These are phyloP conservation scores for Lithophane leautieri DNA, from an alignment of 2,888 invertebrate species.

Conservation along the genomic window DNA sequence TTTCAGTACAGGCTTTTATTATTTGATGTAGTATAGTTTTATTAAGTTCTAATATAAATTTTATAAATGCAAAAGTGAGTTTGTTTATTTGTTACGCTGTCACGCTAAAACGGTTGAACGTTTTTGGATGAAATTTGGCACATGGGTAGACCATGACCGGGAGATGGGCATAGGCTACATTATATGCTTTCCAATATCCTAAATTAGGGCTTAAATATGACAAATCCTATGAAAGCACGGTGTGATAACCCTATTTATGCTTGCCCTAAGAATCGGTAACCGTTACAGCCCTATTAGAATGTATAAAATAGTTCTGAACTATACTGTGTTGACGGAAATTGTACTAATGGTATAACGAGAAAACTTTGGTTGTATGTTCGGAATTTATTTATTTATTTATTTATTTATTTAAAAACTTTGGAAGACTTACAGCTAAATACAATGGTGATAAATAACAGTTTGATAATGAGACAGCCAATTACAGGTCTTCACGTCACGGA, in stretches of 20 bases:
- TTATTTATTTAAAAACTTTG: too few species aligned
- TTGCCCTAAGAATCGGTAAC: conserved; percentile 43
- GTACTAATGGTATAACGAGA: conserved; percentile 52
- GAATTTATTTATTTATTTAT: too few species aligned
- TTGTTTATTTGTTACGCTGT: too few species aligned
- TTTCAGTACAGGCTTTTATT: neutral
- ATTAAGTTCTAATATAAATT: neutral
- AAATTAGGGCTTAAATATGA: conserved; percentile 37
- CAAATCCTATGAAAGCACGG: conserved; percentile 31
- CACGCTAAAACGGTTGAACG: too few species aligned
- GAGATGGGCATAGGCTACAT: too few species aligned
- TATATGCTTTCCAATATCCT: neutral
- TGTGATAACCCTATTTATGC: conserved; percentile 32
- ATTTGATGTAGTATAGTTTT: neutral
- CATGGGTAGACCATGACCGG: too few species aligned
- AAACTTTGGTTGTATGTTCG: conserved; percentile 47
- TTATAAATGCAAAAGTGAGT: too few species aligned
- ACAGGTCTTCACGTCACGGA: too few species aligned
- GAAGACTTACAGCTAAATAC: too few species aligned
- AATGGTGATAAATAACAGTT: too few species aligned
- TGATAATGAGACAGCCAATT: too few species aligned
- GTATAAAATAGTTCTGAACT: conserved; percentile 52
- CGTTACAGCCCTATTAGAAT: conserved; percentile 29
- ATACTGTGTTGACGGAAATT: conserved; percentile 43
- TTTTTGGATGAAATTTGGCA: too few species aligned